Percentiles rank a stretch among this genome's conserved stretches.
phyloP scores from a whole-genome alignment of 2,888 invertebrate species.

The Troides oblongomaculatus region DNA sequence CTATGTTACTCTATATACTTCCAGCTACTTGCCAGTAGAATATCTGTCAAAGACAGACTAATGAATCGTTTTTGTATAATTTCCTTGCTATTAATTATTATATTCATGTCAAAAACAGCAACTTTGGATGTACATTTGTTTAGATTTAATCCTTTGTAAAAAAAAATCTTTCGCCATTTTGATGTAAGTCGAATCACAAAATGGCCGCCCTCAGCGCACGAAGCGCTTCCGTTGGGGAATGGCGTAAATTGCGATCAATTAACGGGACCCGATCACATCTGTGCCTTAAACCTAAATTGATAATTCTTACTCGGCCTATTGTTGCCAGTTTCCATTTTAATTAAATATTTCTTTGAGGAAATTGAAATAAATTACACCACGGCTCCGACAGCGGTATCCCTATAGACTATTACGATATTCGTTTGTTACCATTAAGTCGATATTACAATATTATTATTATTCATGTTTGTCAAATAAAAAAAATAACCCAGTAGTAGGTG shows the following conservation, averaged over 20 bases:
- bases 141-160: too few species aligned
- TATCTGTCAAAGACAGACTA: too few species aligned
- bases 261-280: slow-evolving; percentile 45
- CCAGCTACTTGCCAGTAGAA: too few species aligned
- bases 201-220: slow-evolving; percentile 33
- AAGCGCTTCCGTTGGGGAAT: slow-evolving; percentile 29
- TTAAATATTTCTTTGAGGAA: slow-evolving; percentile 37
- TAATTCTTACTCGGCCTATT: slow-evolving; percentile 36
- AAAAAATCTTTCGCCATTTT: slow-evolving; percentile 3
- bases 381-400: slow-evolving; percentile 1
- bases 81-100: too few species aligned
- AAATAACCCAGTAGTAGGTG: too few species aligned
- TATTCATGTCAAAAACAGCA: too few species aligned
- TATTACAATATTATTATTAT: not conserved
- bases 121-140: too few species aligned
- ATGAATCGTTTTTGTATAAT: too few species aligned
- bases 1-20: too few species aligned
- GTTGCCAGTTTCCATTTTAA: slow-evolving; percentile 39
- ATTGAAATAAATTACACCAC: slow-evolving; percentile 22
- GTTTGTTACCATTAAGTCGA: not conserved
- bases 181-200: slow-evolving; percentile 26
- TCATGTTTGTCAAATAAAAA: not conserved
- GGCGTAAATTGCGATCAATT: slow-evolving; percentile 44
- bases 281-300: slow-evolving; percentile 39
- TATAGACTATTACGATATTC: slow-evolving; percentile 9